Base-by-base conservation (phyloP, 2,797 vertebrate species). In the Enteromius trimaculatus region DNA sequence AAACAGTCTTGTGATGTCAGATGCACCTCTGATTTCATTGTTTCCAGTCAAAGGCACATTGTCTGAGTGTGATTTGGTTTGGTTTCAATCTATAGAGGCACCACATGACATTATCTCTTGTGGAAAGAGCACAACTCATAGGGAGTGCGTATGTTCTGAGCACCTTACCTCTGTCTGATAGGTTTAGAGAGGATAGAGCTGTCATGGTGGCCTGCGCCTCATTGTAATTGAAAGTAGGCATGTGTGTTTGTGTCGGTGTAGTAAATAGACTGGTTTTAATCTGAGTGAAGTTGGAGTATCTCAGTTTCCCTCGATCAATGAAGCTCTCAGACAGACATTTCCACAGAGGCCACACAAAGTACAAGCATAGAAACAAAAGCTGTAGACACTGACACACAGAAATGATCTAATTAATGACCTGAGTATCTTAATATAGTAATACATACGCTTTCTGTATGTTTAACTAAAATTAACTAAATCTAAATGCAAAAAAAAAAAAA, bases 281-380 rank as follows among this genome's bases (percentile, higher is more conserved):
- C 47, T 74, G 76, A 77, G 53, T 69, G 53, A 64, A 85, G 81
- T 85, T 83, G 49, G 72, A 87, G 86, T 89, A 71, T 86, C 86
- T 87, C 85, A 84, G 77, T 87, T 89, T 86, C 86, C 81, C 53
- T 58, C 42, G 72, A 87, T 89, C 87, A 82, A 88, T 88, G 80
- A n/a, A 78, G 72, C 83, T 87, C 84, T 85, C 85, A 84, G 81
- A 87, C 85, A 31, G 79, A 42, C 51, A 34, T 85, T 86, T 89
- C 86, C 85, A 87, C 77, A 75, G 69, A 83, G 44, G 37, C 53
- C 47, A 58, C 26, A 39, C 13, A 58, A 66, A 76, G 31, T n/a
- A 60, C 6, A 55, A 47, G n/a, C 14, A 42, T 47, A 49, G 60
- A 29, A 65, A 65, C 60, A 34, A 16, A 78, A 49, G 4, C 44